These are phyloP conservation scores for Henricia sp. DNA, from an alignment of 53 echinoderm and acorn worm species.

Conservation along the genomic window DNA sequence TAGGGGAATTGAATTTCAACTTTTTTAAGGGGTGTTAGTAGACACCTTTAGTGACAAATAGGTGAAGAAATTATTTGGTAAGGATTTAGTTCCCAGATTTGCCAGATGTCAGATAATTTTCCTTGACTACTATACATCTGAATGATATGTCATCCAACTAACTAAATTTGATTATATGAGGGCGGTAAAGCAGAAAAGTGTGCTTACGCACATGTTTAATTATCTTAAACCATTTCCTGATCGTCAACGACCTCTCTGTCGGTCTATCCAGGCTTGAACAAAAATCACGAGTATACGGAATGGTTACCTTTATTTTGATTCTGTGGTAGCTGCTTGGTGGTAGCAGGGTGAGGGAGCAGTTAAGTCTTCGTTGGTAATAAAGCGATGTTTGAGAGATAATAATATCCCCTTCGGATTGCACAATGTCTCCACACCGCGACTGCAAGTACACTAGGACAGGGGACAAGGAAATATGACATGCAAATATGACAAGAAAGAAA, in stretches of 20 bases:
- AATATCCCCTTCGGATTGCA: slow-evolving; percentile 66
- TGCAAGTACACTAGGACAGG: slow-evolving; percentile 64
- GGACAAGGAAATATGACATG: neutral
- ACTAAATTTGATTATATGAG: too few species aligned
- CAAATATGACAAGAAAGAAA: neutral
- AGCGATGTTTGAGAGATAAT: slow-evolving; percentile 69
- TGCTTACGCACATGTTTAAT: too few species aligned
- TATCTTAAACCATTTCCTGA: too few species aligned
- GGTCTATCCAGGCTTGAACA: neutral
- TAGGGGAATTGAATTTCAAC: too few species aligned
- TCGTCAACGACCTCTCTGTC: neutral
- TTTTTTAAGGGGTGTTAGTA: too few species aligned
- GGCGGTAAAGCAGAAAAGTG: too few species aligned
- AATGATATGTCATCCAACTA: too few species aligned
- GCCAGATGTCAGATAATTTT: too few species aligned
- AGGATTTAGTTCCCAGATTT: too few species aligned
- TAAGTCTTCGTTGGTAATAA: slow-evolving; percentile 61
- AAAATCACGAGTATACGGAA: neutral
- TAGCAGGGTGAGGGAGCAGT: slow-evolving; percentile 66
- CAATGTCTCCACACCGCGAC: slow-evolving; percentile 66
- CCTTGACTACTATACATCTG: too few species aligned
- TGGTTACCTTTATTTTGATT: slow-evolving; percentile 62
- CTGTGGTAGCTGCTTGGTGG: slow-evolving; percentile 39
- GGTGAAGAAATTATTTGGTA: too few species aligned
- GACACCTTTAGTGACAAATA: too few species aligned